A percentile compares a stretch with the other conserved stretches of the same genome.
phyloP scores from a whole-genome alignment of 2,113 vertebrate genomes.

The Pyrgilauda ruficollis region DNA sequence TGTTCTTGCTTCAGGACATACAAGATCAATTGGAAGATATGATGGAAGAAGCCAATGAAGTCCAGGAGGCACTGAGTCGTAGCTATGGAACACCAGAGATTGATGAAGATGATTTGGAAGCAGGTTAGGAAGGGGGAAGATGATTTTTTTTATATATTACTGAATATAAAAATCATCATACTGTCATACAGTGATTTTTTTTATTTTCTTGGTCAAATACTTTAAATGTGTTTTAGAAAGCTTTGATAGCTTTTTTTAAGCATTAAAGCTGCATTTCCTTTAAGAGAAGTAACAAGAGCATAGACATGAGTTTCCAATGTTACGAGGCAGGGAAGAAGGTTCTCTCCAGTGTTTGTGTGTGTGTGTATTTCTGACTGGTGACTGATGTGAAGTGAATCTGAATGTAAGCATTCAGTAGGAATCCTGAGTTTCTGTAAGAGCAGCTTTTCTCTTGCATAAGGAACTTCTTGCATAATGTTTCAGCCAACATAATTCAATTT shows the following conservation, averaged over 20 bases:
- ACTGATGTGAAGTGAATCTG: background rate
- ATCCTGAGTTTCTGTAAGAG: background rate
- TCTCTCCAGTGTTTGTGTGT: background rate
- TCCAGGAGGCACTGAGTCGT: constrained; percentile 90
- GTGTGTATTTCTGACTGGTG: background rate
- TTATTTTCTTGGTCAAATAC: background rate
- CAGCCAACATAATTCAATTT: background rate
- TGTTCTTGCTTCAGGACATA: constrained; percentile 78
- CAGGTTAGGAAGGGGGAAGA: constrained; percentile 75
- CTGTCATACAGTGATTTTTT: background rate
- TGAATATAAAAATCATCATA: background rate
- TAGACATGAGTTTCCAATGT: background rate
- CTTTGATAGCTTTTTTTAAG: background rate
- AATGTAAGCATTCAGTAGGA: background rate
- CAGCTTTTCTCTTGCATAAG: background rate
- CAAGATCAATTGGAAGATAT: constrained; percentile 97
- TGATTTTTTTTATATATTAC: background rate
- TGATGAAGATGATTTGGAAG: constrained; percentile 94
- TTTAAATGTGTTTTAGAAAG: background rate
- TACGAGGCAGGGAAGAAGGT: background rate
- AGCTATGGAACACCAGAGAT: constrained; percentile 96
- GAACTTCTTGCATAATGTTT: background rate
- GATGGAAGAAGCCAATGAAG: constrained; percentile 97
- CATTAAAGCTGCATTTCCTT: background rate
- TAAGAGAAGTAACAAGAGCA: background rate